Percentiles rank a stretch among this genome's conserved stretches.
These are phyloP conservation scores for Paramisgurnus dabryanus DNA, from an alignment of 2,113 vertebrate genomes.

Conservation along the genomic window DNA sequence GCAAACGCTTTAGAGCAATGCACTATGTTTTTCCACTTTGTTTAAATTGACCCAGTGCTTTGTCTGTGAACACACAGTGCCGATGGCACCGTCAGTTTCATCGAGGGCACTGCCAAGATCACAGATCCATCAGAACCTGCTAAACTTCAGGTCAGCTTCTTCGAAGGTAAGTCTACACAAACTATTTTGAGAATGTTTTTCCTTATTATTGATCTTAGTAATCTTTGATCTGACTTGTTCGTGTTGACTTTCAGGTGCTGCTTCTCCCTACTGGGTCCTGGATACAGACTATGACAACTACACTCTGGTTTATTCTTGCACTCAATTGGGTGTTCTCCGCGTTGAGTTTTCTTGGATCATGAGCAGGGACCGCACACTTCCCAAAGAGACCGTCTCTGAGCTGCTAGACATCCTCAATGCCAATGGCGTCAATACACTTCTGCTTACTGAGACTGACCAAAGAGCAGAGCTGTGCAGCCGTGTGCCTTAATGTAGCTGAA, in stretches of 20 bases:
- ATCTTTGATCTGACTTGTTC: not conserved
- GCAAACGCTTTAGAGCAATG: too few species aligned
- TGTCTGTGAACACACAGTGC: conserved; percentile 38
- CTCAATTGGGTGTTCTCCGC: conserved; percentile 69
- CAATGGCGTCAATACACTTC: conserved; percentile 68
- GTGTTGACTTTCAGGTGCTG: conserved; percentile 67
- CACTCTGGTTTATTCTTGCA: conserved; percentile 84
- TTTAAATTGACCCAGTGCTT: not conserved
- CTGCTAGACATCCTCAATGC: conserved; percentile 75
- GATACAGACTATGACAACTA: conserved; percentile 83
- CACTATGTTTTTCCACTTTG: not conserved
- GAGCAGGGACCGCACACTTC: conserved; percentile 76
- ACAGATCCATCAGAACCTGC: conserved; percentile 61
- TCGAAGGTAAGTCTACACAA: conserved; percentile 53
- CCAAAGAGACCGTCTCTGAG: conserved; percentile 72
- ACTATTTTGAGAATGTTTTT: not conserved
- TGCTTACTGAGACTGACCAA: conserved; percentile 76
- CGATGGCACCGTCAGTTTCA: conserved; percentile 53
- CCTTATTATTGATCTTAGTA: not conserved
- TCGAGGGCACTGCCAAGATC: conserved; percentile 56
- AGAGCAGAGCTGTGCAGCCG: conserved; percentile 66
- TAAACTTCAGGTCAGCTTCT: conserved; percentile 67
- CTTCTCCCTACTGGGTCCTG: conserved; percentile 82
- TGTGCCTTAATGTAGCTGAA: conserved; percentile 53
- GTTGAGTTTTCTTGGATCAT: conserved; percentile 80